These are phyloP conservation scores for Grantiella picta DNA, from an alignment of 2,113 vertebrate genomes.

Conservation along the genomic window DNA sequence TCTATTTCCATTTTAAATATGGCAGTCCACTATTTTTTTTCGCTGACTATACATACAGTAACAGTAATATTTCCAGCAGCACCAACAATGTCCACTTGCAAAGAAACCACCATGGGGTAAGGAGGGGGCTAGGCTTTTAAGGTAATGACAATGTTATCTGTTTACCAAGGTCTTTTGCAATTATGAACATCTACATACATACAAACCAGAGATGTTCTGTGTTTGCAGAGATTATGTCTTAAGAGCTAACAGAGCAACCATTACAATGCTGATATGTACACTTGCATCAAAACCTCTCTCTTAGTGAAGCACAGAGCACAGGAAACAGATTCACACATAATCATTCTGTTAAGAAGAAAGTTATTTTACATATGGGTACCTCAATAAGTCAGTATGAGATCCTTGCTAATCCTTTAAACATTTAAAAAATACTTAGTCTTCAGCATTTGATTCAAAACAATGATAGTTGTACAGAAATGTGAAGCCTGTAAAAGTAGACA, in stretches of 20 bases:
- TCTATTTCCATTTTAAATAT: neutral
- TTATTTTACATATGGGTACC: neutral
- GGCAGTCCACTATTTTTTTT: neutral
- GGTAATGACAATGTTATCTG: neutral
- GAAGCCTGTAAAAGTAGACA: neutral
- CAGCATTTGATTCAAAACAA: neutral
- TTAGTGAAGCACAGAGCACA: neutral
- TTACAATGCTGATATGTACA: neutral
- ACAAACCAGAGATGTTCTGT: neutral
- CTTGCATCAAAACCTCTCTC: neutral
- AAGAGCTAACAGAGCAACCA: neutral
- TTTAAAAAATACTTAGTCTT: neutral
- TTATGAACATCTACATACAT: neutral
- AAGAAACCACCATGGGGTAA: accelerated
- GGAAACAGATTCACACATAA: neutral
- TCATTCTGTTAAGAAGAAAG: neutral
- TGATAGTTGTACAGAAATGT: neutral
- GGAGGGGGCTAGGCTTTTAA: neutral
- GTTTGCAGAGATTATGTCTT: neutral
- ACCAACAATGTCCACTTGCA: neutral
- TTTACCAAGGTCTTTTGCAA: neutral
- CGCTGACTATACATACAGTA: neutral
- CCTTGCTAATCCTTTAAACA: neutral
- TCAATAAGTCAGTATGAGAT: neutral
- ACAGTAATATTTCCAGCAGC: neutral